Conservation (phyloP, 1,140 invertebrate genomes). For the Caenorhabditis brenneri region DNA sequence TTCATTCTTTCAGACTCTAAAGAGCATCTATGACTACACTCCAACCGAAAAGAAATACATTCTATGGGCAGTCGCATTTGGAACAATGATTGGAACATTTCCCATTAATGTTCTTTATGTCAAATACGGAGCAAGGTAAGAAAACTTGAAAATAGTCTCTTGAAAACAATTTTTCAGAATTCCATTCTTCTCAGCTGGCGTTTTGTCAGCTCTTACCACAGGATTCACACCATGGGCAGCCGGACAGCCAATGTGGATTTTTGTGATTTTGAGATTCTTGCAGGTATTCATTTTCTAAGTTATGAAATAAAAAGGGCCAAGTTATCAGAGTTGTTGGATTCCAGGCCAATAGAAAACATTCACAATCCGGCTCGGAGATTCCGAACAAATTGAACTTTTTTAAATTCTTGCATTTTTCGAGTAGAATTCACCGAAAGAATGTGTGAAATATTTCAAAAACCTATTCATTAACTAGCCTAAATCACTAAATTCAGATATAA, state of each 20-base stretch:
- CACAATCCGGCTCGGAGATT: too few relatives aligned
- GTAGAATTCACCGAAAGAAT: too few relatives aligned
- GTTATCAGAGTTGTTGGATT: too few relatives aligned
- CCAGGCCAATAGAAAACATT: too few relatives aligned
- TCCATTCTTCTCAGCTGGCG: constrained; percentile 45
- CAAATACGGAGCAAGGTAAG: constrained; percentile 40
- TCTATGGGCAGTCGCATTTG: constrained; percentile 48
- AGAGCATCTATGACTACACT: constrained; percentile 16
- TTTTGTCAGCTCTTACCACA: constrained; percentile 18
- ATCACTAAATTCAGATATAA: too few relatives aligned
- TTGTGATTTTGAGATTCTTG: constrained; percentile 31
- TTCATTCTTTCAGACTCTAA: not conserved
- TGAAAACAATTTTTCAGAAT: constrained; percentile 15
- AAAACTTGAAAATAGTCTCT: not conserved
- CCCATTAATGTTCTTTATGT: constrained; percentile 48
- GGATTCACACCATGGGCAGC: constrained; percentile 44
- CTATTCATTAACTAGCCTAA: too few relatives aligned
- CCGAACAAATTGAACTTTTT: too few relatives aligned
- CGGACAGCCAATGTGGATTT: not conserved
- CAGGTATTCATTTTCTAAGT: not conserved
- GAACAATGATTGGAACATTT: constrained; percentile 49
- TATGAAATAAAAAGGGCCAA: too few relatives aligned
- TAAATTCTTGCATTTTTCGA: too few relatives aligned
- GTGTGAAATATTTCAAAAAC: too few relatives aligned
- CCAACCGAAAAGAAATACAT: constrained; percentile 32